Evolutionary conservation across 2,888 invertebrate species (phyloP), one percentile per base, ranked within the genome.

Genomic region (Coecobrya sp.): DNA sequence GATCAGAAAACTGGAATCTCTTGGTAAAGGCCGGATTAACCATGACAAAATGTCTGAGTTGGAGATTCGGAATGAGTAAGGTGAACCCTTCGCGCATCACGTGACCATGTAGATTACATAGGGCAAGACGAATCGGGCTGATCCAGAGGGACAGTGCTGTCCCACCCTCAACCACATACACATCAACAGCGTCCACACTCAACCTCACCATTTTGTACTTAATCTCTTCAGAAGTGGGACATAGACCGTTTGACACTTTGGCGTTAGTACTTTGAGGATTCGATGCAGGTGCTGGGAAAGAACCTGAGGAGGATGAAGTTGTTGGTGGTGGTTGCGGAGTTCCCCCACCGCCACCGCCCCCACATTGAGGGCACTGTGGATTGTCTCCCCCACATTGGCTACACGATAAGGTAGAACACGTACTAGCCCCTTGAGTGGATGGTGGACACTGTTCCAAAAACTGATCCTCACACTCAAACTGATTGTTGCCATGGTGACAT

Each of bases 191-290:
- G 96, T 99, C 99, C 49, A 99, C 96, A 0, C 98, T 97, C 1
- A 99, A 96, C 73, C 99, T 96, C 7, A 98, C 97, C 97, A 99
- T 98, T 95, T 98, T 97, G 96, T 99, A 99, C 95, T 99, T 99
- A 90, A 99, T 97, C 95, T 98, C 97, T 95, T 98, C 98, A 0
- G 97, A 96, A 0, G 98, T 97, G 1, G 98, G 98, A 95, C 98
- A 98, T 94, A 97, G 65, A 4, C 59, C 82, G 25, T 68, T 82
- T 4, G 59, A 1, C 45, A 55, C 27, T 86, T 73, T 59, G 36
- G 55, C 7, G 25, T 42, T 79, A 36, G 3, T 52, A 52, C 1
- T 52, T 0, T 62, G 79, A 11, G 59, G 25, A 22, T 68, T 30
- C 0, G 52, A 19, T 16, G 25, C 22, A 13, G 30, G 36, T 36